Evolutionary conservation across 92 coral and sea anemone genomes (phyloP).

Genomic region (Montipora capitata): DNA sequence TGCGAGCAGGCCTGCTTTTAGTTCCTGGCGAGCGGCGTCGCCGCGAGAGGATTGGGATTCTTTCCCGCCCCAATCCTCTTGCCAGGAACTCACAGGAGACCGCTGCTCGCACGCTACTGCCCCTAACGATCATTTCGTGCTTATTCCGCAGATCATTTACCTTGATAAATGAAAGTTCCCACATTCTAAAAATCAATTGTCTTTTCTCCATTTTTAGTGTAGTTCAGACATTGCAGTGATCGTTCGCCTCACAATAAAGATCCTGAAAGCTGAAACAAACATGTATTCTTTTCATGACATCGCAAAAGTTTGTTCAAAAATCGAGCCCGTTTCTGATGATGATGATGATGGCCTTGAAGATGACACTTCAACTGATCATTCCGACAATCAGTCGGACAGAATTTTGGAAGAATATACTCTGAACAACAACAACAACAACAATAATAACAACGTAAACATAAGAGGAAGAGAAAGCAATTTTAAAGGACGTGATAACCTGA

Average conservation of each 20-base stretch:
- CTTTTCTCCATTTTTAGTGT: not conserved
- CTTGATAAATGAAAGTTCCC: too few relatives aligned
- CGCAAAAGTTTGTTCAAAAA: slow-evolving; percentile 32
- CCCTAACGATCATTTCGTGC: too few relatives aligned
- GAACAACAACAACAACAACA: slow-evolving; percentile 20
- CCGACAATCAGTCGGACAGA: not conserved
- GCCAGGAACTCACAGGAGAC: too few relatives aligned
- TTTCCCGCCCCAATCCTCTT: too few relatives aligned
- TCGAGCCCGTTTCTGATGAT: slow-evolving; percentile 35
- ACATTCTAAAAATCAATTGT: too few relatives aligned
- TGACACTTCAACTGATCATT: not conserved
- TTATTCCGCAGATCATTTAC: too few relatives aligned
- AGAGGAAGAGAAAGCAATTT: not conserved
- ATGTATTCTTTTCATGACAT: slow-evolving; percentile 55
- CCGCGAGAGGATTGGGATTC: too few relatives aligned
- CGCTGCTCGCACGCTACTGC: too few relatives aligned
- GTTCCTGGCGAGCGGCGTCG: too few relatives aligned
- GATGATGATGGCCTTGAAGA: slow-evolving; percentile 10
- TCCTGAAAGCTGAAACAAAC: not conserved
- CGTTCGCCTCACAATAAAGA: too few relatives aligned
- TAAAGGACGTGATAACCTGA: not conserved
- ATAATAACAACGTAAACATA: slow-evolving; percentile 17
- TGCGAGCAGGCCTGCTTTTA: too few relatives aligned
- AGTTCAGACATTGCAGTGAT: too few relatives aligned
- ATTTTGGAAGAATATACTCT: not conserved